Evolutionary conservation across 2,888 invertebrate genomes (phyloP).

Genomic region (Imbricaverruca yamaguchii): DNA sequence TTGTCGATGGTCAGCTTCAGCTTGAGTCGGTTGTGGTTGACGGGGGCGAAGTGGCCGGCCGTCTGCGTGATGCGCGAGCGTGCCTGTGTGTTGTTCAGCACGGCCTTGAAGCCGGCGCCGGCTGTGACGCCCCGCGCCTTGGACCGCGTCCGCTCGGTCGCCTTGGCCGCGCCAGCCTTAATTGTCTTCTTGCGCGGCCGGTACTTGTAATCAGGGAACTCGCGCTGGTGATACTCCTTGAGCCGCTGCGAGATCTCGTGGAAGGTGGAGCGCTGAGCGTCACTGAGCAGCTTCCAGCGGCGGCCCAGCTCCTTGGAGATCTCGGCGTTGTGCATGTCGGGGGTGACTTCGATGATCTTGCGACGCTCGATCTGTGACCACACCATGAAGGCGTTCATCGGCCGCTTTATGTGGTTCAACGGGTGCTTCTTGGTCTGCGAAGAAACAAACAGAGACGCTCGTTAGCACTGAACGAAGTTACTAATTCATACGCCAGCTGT

Average conservation of each 20-base stretch:
- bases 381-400: conserved; percentile 99
- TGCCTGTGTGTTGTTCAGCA: conserved; percentile 25
- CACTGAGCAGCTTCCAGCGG: conserved; percentile 33
- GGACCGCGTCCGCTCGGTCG: conserved; percentile 26
- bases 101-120: conserved; percentile 24
- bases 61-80: conserved; percentile 36
- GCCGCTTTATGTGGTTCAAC: conserved; percentile 94
- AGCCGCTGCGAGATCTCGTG: conserved; percentile 33
- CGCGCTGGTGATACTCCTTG: conserved; percentile 32
- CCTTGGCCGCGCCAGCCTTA: conserved; percentile 28
- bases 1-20: conserved; percentile 52
- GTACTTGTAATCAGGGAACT: conserved; percentile 34
- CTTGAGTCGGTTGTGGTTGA: conserved; percentile 46
- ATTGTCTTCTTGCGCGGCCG: conserved; percentile 33
- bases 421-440: conserved; percentile 93
- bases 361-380: conserved; percentile 96
- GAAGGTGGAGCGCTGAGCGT: conserved; percentile 33
- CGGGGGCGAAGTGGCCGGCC: conserved; percentile 27
- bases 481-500: no score
- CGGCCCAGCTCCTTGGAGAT: conserved; percentile 83
- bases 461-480: no score
- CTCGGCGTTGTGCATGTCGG: conserved; percentile 98
- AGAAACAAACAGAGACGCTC: conserved; percentile 36
- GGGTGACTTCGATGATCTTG: conserved; percentile 90
- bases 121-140: neutral